These are phyloP conservation scores for Micrasema minimum DNA, from an alignment of 1,140 invertebrate genomes.

Conservation along the genomic window DNA sequence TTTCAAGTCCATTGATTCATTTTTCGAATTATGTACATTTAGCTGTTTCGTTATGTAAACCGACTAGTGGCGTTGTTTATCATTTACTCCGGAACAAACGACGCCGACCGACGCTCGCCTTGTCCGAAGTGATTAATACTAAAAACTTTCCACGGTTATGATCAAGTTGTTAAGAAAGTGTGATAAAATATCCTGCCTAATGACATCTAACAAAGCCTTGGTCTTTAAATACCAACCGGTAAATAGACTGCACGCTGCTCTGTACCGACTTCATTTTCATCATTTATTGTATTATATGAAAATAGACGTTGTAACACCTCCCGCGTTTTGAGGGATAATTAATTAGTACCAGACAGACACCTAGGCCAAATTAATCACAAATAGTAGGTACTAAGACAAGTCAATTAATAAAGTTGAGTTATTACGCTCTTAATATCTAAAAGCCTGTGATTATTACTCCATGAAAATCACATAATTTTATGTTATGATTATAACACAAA, in stretches of 20 bases:
- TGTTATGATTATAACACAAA: too few species aligned
- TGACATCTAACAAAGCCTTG: slow-evolving; percentile 17
- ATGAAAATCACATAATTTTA: too few species aligned
- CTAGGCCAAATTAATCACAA: neutral
- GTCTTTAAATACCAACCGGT: slow-evolving; percentile 26
- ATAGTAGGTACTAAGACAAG: neutral
- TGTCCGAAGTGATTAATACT: slow-evolving; percentile 18
- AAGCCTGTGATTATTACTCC: too few species aligned
- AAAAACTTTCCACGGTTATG: slow-evolving; percentile 7
- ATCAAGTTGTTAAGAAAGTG: slow-evolving; percentile 33
- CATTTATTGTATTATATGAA: slow-evolving; percentile 1
- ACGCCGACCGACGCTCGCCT: slow-evolving; percentile 12
- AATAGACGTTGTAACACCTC: neutral
- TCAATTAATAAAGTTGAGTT: neutral
- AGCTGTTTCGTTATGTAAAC: too few species aligned
- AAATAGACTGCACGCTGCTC: neutral
- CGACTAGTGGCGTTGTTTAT: too few species aligned
- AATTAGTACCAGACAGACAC: neutral
- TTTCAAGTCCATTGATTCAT: too few species aligned
- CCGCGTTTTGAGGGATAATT: neutral
- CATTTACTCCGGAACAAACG: too few species aligned
- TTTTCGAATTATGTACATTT: too few species aligned
- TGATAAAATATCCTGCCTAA: slow-evolving; percentile 33
- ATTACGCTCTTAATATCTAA: too few species aligned
- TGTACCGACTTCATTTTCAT: slow-evolving; percentile 5